Base-by-base conservation (phyloP, 2,113 vertebrate species). In the Ictalurus punctatus region DNA sequence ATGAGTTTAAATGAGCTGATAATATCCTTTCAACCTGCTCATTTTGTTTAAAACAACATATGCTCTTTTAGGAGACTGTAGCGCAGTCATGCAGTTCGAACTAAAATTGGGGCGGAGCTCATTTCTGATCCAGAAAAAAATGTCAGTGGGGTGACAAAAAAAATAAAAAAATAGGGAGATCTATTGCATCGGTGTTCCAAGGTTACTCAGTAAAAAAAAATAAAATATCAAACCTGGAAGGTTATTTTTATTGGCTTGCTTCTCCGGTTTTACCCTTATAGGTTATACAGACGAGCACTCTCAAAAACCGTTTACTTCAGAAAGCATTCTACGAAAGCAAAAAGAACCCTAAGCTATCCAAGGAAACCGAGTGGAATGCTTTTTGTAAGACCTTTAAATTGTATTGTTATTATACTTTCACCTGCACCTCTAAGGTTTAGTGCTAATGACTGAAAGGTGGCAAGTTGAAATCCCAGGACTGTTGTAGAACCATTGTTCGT, bases 401-500 rank as follows among this genome's bases (percentile, higher is more conserved):
- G 82, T 16, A 25, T 63, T 30, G 37, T 84, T 40, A 16, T 65
- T 27, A 44, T 25, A 84, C 37, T 13, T 7, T 37, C 25, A 25
- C 82, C 37, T 82, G 54, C 34, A 25, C 34, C 25, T 25, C 21
- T 8, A 44, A 44, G 82, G 21, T 23, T 34, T 34, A 37, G 1
- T 82, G 4, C 82, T 63, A 84, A 84, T 27, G 59, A 84, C 21
- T 2, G 23, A 84, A 65, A 65, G 56, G 58, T 84, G 58, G 37
- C 8, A 21, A 61, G 59, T 44, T 65, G 44, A 65, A 84, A 84
- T 84, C 82, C 82, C 59, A 25, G 19, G 10, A 44, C 59, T 84
- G 82, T 59, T 84, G 59, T 84, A 65, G 59, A 65, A 65, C 82
- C 59, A 44, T 13, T 63, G 59, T 44, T 65, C 37, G 6, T 84